Evolutionary conservation across 2,888 invertebrate genomes (phyloP).

Genomic region (Leuctra nigra): DNA sequence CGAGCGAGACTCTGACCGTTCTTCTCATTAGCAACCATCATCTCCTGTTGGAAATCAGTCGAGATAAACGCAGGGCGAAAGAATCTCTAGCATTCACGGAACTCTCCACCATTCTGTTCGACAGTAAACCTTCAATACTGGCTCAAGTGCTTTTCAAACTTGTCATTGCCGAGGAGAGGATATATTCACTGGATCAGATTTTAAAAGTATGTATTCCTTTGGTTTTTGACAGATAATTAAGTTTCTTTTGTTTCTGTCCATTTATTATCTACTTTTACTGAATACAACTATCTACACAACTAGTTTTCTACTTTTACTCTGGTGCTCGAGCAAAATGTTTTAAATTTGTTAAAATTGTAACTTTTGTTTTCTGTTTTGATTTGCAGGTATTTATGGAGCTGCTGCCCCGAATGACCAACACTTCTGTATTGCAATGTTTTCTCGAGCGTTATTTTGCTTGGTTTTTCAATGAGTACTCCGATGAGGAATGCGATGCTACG

Average conservation of each 20-base stretch:
- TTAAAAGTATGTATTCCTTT: constrained; percentile 30
- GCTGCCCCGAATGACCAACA: constrained; percentile 48
- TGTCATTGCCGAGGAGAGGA: constrained; percentile 39
- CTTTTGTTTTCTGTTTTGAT: constrained; percentile 1
- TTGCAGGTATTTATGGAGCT: constrained; percentile 56
- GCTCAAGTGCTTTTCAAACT: constrained; percentile 44
- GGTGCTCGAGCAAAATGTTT: neutral
- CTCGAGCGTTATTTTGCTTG: constrained; percentile 30
- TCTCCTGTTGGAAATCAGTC: neutral
- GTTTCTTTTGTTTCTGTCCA: too few species aligned
- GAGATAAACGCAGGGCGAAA: neutral
- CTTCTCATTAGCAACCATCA: constrained; percentile 40
- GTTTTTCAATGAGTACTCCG: constrained; percentile 11
- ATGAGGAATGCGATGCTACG: constrained; percentile 26
- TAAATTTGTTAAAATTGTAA: neutral
- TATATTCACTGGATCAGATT: constrained; percentile 36
- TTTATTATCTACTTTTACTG: too few species aligned
- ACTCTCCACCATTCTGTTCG: constrained; percentile 46
- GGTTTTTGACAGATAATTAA: neutral
- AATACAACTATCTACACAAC: too few species aligned
- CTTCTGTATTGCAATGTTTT: constrained; percentile 32
- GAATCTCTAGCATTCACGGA: constrained; percentile 43
- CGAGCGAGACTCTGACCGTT: constrained; percentile 39
- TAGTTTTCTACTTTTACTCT: too few species aligned
- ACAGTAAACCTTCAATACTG: constrained; percentile 43